Evolutionary conservation across 2,797 vertebrate genomes (phyloP), one percentile per base, ranked within the genome.

Genomic region (Sarcophilus harrisii): DNA sequence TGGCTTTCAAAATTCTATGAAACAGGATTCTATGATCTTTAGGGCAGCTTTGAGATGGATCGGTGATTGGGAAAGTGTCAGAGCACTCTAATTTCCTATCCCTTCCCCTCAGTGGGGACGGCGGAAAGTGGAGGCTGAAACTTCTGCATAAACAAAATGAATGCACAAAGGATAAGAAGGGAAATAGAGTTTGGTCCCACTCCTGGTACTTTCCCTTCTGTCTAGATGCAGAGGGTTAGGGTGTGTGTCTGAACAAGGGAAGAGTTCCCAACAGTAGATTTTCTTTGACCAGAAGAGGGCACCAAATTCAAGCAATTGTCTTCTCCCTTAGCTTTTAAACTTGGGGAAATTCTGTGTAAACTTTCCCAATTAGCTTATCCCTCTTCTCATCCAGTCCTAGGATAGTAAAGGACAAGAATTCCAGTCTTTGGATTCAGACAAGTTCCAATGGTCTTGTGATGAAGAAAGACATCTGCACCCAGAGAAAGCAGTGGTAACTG

Each of bases 61-160:
- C n/a, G 24, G 73, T 81, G 38, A 81, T 81, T 81, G n/a, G 21
- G 38, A 81, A 6, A 73, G 66, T 24, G 38, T 27, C 73, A 81
- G 73, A 81, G 8, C 45, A 9, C 21, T 2, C 21, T 45, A 45
- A 24, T 10, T n/a, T 81, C 21, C 73, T 45, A 18, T 38, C 73
- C 73, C 21, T 45, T 81, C 73, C 73, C 45, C 21, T 81, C 73
- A 45, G 30, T 28, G n/a, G 29, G 54, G 1, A 57, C 11, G 5
- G 12, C 13, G 54, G 96, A 93, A 96, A 54, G 3, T 45, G 62
- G 57, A 96, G 96, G 97, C 94, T 97, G 98, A 81, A 81, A 24
- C 18, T 81, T 81, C 66, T 73, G n/a, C 18, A 38, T 8, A 24
- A 38, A 14, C 18, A 38, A 38, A 66, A 81, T 38, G 18, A 38